Evolutionary conservation across 2,888 invertebrate species (phyloP).

Genomic region (Zele albiditarsus): DNA sequence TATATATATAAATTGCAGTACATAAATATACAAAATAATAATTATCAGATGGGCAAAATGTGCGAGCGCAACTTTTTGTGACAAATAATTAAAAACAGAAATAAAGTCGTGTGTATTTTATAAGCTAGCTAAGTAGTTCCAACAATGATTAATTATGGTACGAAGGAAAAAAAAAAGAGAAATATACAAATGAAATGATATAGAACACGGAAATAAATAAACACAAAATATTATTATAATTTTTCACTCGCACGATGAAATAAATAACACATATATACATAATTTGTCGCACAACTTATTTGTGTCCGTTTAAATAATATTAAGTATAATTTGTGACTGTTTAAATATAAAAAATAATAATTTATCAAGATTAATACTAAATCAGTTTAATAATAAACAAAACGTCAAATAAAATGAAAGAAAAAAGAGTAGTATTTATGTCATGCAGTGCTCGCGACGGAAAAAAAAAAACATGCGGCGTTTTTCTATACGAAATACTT

Average conservation of each 20-base stretch:
- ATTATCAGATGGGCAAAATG: background rate
- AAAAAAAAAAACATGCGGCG: conserved; percentile 18
- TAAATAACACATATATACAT: conserved; percentile 4
- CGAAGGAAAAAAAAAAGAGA: background rate
- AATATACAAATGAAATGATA: background rate
- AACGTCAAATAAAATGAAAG: background rate
- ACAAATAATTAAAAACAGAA: conserved; percentile 1
- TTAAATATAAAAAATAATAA: background rate
- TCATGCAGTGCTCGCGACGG: conserved; percentile 18
- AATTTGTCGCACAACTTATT: background rate
- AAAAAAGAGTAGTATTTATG: background rate
- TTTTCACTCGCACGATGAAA: background rate
- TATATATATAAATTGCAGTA: conserved; percentile 5
- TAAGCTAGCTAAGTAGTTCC: background rate
- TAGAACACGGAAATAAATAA: background rate
- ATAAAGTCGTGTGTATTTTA: background rate
- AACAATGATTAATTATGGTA: background rate
- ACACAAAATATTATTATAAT: background rate
- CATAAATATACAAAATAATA: conserved; percentile 15
- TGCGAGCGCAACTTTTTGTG: background rate
- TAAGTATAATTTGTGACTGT: background rate
- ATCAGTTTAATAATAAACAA: background rate
- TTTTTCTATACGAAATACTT: conserved; percentile 17
- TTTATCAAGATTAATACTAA: background rate
- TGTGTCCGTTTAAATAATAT: background rate